Evolutionary conservation across 2,888 invertebrate genomes (phyloP).

Genomic region (Tachina grossa): DNA sequence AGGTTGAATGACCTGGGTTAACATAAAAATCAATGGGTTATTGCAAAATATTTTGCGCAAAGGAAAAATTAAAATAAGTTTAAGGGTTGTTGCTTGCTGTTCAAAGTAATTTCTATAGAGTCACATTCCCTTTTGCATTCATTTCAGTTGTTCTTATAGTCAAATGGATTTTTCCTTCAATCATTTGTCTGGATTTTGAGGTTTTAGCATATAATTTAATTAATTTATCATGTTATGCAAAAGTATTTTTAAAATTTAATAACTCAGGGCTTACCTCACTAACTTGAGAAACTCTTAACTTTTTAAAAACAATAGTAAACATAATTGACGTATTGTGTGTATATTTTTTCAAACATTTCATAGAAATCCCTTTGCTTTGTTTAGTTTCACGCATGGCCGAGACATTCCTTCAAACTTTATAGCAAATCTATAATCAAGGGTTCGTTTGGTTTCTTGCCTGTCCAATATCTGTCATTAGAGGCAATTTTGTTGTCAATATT

Average conservation of each 20-base stretch:
- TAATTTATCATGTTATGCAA: conserved; percentile 51
- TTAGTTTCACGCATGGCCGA: not conserved
- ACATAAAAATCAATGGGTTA: conserved; percentile 72
- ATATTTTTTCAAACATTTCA: conserved; percentile 42
- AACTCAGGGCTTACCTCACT: conserved; percentile 6
- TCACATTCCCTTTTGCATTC: conserved; percentile 25
- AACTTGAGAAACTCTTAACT: conserved; percentile 39
- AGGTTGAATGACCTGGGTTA: conserved; percentile 73
- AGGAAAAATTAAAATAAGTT: conserved; percentile 6
- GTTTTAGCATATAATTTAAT: conserved; percentile 61
- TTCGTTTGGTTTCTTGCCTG: conserved; percentile 8
- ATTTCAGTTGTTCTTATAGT: conserved; percentile 25
- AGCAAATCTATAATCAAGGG: conserved; percentile 37
- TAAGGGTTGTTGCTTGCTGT: conserved; percentile 53
- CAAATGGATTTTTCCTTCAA: conserved; percentile 47
- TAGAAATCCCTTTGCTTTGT: conserved; percentile 20
- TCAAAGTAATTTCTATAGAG: conserved; percentile 15
- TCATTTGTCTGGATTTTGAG: conserved; percentile 60
- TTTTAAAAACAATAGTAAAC: conserved; percentile 14
- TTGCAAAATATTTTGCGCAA: conserved; percentile 56
- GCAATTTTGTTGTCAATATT: conserved; percentile 68
- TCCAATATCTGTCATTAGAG: conserved; percentile 61
- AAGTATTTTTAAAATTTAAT: conserved; percentile 38
- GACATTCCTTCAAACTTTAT: conserved; percentile 38
- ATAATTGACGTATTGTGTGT: conserved; percentile 57